phyloP scores from a whole-genome alignment of 2,797 vertebrate genomes.

The Bradypodion ventrale region DNA sequence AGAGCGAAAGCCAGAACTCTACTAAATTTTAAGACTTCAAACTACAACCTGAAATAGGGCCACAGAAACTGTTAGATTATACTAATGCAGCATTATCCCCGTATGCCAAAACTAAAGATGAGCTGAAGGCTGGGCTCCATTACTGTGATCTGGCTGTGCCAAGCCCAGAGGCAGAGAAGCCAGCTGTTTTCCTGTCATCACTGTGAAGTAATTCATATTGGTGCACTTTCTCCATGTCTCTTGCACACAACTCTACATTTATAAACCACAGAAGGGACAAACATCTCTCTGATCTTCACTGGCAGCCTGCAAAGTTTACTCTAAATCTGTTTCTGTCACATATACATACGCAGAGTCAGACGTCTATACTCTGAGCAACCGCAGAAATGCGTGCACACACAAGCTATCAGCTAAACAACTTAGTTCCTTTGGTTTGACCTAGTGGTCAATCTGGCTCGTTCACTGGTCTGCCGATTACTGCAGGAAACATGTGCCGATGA shows the following conservation, averaged over 20 bases:
- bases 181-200: constrained; percentile 20
- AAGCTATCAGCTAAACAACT: not conserved
- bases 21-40: not conserved
- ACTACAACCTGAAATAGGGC: not conserved
- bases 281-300: constrained; percentile 38
- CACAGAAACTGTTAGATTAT: not conserved
- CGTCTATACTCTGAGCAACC: constrained; percentile 23
- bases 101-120: constrained; percentile 7
- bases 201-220: constrained; percentile 39
- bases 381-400: not conserved
- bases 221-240: constrained; percentile 45
- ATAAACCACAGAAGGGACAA: constrained; percentile 34
- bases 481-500: too few relatives aligned
- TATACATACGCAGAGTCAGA: not conserved
- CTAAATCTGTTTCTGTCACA: constrained; percentile 40
- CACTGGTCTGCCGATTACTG: too few relatives aligned
- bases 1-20: not conserved
- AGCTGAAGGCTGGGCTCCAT: constrained; percentile 1
- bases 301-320: constrained; percentile 26
- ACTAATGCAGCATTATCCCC: not conserved
- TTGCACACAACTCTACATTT: constrained; percentile 31
- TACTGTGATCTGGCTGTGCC: constrained; percentile 4
- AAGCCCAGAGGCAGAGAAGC: constrained; percentile 29
- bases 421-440: too few relatives aligned
- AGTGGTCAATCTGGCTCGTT: too few relatives aligned